Conservation (phyloP, 2,888 invertebrate genomes). For the Gisinianus flammeolus region DNA sequence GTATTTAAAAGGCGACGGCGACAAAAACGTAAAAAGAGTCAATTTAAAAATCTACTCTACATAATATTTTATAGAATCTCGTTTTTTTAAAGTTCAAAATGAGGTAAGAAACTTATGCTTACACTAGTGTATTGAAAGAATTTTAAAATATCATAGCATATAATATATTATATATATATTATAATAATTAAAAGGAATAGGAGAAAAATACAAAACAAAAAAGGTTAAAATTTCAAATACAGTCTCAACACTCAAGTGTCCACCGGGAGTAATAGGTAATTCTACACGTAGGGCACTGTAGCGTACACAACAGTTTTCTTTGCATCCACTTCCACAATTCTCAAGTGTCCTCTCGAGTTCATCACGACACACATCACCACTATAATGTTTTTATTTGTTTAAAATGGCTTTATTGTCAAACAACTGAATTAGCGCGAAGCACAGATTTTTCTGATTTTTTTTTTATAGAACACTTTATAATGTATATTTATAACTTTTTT, state of each 20-base stretch:
- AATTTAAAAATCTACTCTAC: no score
- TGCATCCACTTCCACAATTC: no score
- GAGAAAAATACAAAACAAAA: background rate
- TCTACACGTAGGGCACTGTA: background rate
- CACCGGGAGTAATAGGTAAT: background rate
- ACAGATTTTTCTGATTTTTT: background rate
- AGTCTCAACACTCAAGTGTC: conserved; percentile 16
- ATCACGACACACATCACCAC: no score
- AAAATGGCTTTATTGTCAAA: background rate
- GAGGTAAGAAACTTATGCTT: no score
- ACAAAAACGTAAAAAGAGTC: no score
- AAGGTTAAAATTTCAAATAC: background rate
- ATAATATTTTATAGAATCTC: no score
- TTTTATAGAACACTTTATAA: no score
- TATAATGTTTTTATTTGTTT: background rate
- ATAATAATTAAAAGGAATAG: background rate
- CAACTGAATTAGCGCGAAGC: background rate
- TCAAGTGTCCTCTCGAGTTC: background rate
- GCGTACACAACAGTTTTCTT: background rate
- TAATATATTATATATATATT: background rate
- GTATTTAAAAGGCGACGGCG: no score
- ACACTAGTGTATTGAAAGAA: background rate
- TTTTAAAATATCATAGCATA: background rate
- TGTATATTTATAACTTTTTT: background rate
- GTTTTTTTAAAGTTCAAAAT: no score